Percentiles rank a stretch among this genome's conserved stretches.
Conservation (phyloP, 2,113 vertebrate species). For the Collichthys lucidus region DNA sequence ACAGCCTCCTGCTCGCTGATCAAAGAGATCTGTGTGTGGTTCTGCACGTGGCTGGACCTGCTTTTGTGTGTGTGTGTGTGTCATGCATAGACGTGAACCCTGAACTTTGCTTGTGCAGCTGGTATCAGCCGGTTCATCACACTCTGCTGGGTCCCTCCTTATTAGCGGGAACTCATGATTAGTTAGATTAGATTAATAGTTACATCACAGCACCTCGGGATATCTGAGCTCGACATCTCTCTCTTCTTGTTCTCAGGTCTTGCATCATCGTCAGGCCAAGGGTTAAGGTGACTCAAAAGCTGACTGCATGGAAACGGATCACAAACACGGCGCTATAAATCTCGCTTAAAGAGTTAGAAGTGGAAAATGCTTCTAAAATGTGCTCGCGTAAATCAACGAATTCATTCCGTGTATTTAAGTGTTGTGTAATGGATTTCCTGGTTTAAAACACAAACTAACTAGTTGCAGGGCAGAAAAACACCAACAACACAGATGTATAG, state of each 20-base stretch:
- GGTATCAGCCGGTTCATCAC: constrained; percentile 71
- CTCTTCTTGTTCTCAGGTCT: constrained; percentile 44
- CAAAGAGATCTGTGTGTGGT: constrained; percentile 59
- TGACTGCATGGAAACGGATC: constrained; percentile 22
- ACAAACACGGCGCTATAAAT: constrained; percentile 5
- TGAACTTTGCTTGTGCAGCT: constrained; percentile 72
- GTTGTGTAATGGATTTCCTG: background rate
- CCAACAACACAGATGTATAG: too few species aligned
- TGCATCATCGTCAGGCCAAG: constrained; percentile 57
- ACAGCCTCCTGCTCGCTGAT: constrained; percentile 69
- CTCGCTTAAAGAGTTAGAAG: background rate
- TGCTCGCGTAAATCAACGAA: background rate
- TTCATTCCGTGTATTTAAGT: background rate
- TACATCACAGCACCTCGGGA: constrained; percentile 54
- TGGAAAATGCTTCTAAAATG: background rate
- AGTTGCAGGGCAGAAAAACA: background rate
- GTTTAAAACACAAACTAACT: background rate
- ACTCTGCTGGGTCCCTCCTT: constrained; percentile 42
- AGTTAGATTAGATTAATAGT: constrained; percentile 78
- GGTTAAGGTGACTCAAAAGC: constrained; percentile 40
- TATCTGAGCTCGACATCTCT: constrained; percentile 68
- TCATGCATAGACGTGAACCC: constrained; percentile 46
- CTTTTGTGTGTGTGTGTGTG: constrained; percentile 15
- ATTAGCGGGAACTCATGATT: constrained; percentile 68
- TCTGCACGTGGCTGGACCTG: constrained; percentile 34